These are phyloP conservation scores for Scaptomyza polygonia DNA, from an alignment of 2,888 invertebrate species.

Conservation along the genomic window DNA sequence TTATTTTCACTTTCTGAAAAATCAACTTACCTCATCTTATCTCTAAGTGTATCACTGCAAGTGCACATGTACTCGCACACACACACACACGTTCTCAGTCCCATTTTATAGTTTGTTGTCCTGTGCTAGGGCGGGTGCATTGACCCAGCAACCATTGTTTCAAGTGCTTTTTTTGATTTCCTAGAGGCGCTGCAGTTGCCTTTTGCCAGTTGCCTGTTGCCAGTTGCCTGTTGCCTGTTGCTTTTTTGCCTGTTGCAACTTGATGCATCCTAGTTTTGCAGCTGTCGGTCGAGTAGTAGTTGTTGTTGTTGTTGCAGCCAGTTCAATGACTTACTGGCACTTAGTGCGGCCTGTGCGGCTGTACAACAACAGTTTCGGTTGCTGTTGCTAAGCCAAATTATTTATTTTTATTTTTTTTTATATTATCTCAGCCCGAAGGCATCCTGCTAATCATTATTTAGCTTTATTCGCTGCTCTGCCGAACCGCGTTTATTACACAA, in stretches of 20 bases:
- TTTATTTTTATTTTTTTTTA: too few relatives aligned
- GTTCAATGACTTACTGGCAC: slow-evolving; percentile 42
- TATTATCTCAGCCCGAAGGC: too few relatives aligned
- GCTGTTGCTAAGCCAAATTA: background rate
- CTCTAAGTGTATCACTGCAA: slow-evolving; percentile 11
- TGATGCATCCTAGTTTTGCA: slow-evolving; percentile 46
- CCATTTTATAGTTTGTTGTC: slow-evolving; percentile 47
- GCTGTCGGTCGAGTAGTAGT: slow-evolving; percentile 17
- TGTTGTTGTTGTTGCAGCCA: slow-evolving; percentile 9
- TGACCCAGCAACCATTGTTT: slow-evolving; percentile 52
- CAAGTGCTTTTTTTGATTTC: slow-evolving; percentile 46
- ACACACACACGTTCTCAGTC: background rate
- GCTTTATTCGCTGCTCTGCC: too few relatives aligned
- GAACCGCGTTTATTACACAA: too few relatives aligned
- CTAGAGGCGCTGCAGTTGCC: slow-evolving; percentile 42
- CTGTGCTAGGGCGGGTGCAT: slow-evolving; percentile 47
- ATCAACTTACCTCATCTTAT: background rate
- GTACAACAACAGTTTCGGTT: slow-evolving; percentile 28
- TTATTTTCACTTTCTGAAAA: too few relatives aligned
- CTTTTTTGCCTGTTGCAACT: slow-evolving; percentile 19
- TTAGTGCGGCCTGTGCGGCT: slow-evolving; percentile 30
- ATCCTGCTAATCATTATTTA: too few relatives aligned
- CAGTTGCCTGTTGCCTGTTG: slow-evolving; percentile 2
- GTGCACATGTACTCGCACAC: background rate
- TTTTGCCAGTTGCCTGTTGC: slow-evolving; percentile 10